A percentile compares a stretch with the other conserved stretches of the same genome.
Conservation (phyloP, 53 echinoderm and acorn worm genomes). For the Hippasteria phrygiana region DNA sequence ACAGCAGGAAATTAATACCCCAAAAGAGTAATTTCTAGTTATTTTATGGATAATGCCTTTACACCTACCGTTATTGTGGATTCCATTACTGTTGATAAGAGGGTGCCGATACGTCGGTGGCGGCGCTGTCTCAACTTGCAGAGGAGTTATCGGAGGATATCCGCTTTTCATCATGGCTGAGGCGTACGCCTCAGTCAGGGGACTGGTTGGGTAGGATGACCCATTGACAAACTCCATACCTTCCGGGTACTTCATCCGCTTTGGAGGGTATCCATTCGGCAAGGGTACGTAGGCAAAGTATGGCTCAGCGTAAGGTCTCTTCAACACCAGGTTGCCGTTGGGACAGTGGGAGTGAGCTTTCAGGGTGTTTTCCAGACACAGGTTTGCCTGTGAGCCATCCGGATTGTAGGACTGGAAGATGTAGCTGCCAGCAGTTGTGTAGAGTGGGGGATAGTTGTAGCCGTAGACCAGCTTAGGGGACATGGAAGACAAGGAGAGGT, state of each 20-base stretch:
- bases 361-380: constrained; percentile 86
- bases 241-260: constrained; percentile 86
- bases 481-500: constrained; percentile 72
- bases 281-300: constrained; percentile 72
- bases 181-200: constrained; percentile 61
- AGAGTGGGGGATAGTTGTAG: constrained; percentile 91
- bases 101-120: constrained; percentile 47
- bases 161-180: constrained; percentile 59
- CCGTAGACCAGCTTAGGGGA: constrained; percentile 85
- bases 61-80: constrained; percentile 55
- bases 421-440: constrained; percentile 83
- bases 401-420: constrained; percentile 80
- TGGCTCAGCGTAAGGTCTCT: constrained; percentile 68
- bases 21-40: neutral
- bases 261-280: constrained; percentile 74
- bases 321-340: constrained; percentile 65
- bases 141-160: constrained; percentile 47
- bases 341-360: constrained; percentile 79
- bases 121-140: constrained; percentile 52
- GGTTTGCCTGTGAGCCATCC: constrained; percentile 58
- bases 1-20: too few species aligned
- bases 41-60: neutral
- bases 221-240: constrained; percentile 67
- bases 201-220: constrained; percentile 59
- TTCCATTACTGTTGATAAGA: constrained; percentile 38